Percentiles rank a stretch among this genome's conserved stretches.
phyloP scores from a whole-genome alignment of 1,140 invertebrate species.

The Samia ricini region DNA sequence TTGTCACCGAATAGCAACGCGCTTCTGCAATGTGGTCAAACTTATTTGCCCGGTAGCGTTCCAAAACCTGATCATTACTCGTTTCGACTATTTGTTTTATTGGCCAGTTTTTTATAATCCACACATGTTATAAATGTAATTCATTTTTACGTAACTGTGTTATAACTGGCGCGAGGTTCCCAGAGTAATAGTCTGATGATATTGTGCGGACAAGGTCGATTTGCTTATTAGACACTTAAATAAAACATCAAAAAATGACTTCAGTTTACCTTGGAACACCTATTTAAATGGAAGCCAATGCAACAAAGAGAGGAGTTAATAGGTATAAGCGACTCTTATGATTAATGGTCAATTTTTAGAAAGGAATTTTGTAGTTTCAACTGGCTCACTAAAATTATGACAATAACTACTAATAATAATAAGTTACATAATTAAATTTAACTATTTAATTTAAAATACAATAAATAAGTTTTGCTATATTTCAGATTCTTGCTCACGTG shows the following conservation, averaged over 20 bases:
- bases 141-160: slow-evolving; percentile 48
- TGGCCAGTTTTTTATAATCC: slow-evolving; percentile 42
- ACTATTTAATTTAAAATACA: too few species aligned
- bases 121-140: slow-evolving; percentile 39
- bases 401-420: too few species aligned
- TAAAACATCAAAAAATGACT: slow-evolving; percentile 26
- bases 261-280: slow-evolving; percentile 12
- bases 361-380: too few species aligned
- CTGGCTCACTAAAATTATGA: too few species aligned
- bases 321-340: neutral
- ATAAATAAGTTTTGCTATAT: too few species aligned
- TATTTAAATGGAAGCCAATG: slow-evolving; percentile 1
- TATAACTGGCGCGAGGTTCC: slow-evolving; percentile 54
- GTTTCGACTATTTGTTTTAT: slow-evolving; percentile 31
- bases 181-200: slow-evolving; percentile 45
- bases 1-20: slow-evolving; percentile 17
- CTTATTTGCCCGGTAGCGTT: slow-evolving; percentile 22
- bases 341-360: neutral
- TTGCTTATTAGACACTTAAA: slow-evolving; percentile 30
- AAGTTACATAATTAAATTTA: too few species aligned
- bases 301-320: neutral
- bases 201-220: slow-evolving; percentile 53
- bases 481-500: too few species aligned
- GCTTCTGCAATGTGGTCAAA: slow-evolving; percentile 5
- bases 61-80: slow-evolving; percentile 36